These are phyloP conservation scores for Pyrochroa serraticornis DNA, from an alignment of 2,888 invertebrate species.

Conservation along the genomic window DNA sequence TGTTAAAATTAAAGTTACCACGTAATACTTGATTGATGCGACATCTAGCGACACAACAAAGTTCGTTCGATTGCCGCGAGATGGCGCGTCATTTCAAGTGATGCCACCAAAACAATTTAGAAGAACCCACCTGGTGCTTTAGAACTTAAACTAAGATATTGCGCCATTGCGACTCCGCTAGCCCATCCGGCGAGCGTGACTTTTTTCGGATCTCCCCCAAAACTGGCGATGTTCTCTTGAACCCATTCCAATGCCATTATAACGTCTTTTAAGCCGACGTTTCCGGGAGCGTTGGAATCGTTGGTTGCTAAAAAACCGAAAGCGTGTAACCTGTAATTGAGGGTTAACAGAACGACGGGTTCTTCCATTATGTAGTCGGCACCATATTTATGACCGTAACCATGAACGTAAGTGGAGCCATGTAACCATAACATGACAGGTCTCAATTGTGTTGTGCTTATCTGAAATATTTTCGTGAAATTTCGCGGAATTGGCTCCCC, in stretches of 20 bases:
- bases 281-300: constrained; percentile 28
- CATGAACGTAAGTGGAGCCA: constrained; percentile 52
- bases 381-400: constrained; percentile 54
- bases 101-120: too few species aligned
- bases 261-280: background rate
- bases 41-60: too few species aligned
- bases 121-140: background rate
- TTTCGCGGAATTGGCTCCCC: too few species aligned
- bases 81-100: too few species aligned
- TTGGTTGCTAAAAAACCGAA: constrained; percentile 57
- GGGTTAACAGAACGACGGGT: constrained; percentile 56
- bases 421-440: constrained; percentile 64
- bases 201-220: background rate
- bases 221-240: background rate
- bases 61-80: too few species aligned
- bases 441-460: constrained; percentile 52
- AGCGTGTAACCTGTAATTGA: constrained; percentile 59
- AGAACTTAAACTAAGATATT: background rate
- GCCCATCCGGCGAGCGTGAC: background rate
- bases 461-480: too few species aligned
- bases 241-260: background rate
- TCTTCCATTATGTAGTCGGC: constrained; percentile 52
- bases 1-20: too few species aligned
- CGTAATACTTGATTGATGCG: background rate
- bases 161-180: background rate